Evolutionary conservation across 2,797 vertebrate genomes (phyloP), one percentile per base, ranked within the genome.

Genomic region (Etheostoma perlongum): DNA sequence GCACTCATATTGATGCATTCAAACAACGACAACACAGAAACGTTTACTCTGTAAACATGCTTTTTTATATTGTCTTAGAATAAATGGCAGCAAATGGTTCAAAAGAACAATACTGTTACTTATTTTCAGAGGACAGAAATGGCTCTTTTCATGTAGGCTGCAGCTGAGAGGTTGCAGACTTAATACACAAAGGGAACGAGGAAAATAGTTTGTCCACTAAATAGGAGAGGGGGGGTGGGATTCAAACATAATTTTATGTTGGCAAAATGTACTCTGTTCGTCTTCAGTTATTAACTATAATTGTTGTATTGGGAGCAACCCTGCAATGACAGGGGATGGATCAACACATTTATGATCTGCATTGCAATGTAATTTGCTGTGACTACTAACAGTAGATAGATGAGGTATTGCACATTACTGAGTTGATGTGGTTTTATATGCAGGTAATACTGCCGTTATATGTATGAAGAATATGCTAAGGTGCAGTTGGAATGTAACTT

Each of bases 101-200:
- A 27, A 61, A 21, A 54, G 2, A 70, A 36, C 21, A 48, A 21
- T 27, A 4, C 6, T 48, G 18, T 15, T 21, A 27, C 25, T 64
- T 57, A 47, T 79, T 68, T 81, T 44, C n/a, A 33, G 30, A 59
- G 0, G 7, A 40, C 30, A 51, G 19, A 58, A 75, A 58, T 53
- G 10, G 55, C 6, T 72, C 47, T 33, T 36, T 51, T 73, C 57
- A 66, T 64, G 48, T 67, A 30, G 33, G 64, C 81, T 70, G 68
- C 64, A 66, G 53, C 19, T 61, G 30, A 71, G 53, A 74, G 47
- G 62, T 44, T 74, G 18, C 30, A 71, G 47, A 51, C 42, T 64
- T 10, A 11, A 11, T 52, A 59, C 70, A 51, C 23, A 57, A 6
- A n/a, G 14, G 27, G 19, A 59, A 21, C 55, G 8, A 23, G 30